Evolutionary conservation across 2,888 invertebrate genomes (phyloP).

Genomic region (Macrophya annulata): DNA sequence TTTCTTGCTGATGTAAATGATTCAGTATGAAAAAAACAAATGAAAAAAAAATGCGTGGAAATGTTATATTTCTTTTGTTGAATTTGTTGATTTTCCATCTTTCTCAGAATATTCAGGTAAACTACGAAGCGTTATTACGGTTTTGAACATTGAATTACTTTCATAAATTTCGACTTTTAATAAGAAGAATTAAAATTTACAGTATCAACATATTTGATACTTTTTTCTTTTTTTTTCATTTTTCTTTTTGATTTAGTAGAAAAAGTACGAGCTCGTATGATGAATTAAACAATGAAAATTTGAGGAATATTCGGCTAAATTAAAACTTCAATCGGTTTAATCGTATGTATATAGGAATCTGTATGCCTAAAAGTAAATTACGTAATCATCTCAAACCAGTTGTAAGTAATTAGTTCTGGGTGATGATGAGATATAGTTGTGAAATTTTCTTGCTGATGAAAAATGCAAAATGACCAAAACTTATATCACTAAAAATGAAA

Average conservation of each 20-base stretch:
- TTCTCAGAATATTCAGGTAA: neutral
- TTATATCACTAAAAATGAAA: constrained; percentile 31
- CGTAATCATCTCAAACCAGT: neutral
- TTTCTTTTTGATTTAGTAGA: neutral
- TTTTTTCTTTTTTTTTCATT: neutral
- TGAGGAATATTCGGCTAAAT: neutral
- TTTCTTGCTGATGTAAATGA: neutral
- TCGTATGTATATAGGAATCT: constrained; percentile 47
- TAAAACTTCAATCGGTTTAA: neutral
- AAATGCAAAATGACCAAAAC: constrained; percentile 49
- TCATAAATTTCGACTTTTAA: neutral
- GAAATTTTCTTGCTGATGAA: constrained; percentile 33
- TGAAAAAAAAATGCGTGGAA: neutral
- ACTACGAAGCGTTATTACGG: neutral
- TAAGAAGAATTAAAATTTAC: neutral
- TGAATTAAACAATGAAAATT: constrained; percentile 26
- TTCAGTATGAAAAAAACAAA: neutral
- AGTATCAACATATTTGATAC: neutral
- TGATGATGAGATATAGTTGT: neutral
- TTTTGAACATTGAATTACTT: constrained; percentile 24
- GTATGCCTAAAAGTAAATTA: constrained; percentile 30
- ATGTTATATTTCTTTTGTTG: neutral
- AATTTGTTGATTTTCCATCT: neutral
- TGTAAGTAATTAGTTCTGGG: constrained; percentile 30
- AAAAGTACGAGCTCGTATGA: constrained; percentile 14